These are phyloP conservation scores for Caenorhabditis remanei DNA, from an alignment of 1,140 invertebrate genomes.

Conservation along the genomic window DNA sequence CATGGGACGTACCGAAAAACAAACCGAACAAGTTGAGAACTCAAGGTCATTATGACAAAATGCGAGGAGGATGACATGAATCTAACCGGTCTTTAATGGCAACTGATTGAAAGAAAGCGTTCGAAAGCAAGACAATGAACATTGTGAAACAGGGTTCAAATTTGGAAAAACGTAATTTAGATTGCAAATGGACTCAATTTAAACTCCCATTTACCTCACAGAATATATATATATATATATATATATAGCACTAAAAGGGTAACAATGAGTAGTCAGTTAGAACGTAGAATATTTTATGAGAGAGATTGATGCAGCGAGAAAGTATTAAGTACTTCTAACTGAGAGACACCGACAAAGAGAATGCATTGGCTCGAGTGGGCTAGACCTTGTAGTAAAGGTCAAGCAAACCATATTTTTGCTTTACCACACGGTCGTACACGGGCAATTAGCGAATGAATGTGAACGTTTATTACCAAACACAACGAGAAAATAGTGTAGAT, in stretches of 20 bases:
- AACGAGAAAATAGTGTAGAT: too few species aligned
- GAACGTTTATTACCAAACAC: too few species aligned
- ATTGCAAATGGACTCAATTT: not conserved
- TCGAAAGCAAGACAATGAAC: not conserved
- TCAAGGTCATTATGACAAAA: slow-evolving; percentile 16
- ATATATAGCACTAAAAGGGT: not conserved
- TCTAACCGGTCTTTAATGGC: not conserved
- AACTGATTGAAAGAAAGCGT: not conserved
- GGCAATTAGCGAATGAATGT: too few species aligned
- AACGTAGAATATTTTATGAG: not conserved
- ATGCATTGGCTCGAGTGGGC: not conserved
- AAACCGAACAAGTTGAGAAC: slow-evolving; percentile 9
- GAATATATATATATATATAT: not conserved
- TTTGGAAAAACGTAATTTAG: too few species aligned
- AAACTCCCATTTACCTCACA: not conserved
- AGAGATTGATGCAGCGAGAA: not conserved
- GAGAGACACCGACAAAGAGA: not conserved
- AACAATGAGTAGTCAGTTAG: not conserved
- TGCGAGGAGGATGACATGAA: not conserved
- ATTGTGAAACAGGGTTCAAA: not conserved
- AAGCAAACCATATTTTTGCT: not conserved
- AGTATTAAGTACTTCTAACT: not conserved
- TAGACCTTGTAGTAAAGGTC: not conserved
- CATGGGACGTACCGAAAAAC: slow-evolving; percentile 19
- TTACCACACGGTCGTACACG: too few species aligned